Percentiles rank a stretch among this genome's conserved stretches.
These are phyloP conservation scores for Geococcyx californianus DNA, from an alignment of 2,113 vertebrate genomes.

Conservation along the genomic window DNA sequence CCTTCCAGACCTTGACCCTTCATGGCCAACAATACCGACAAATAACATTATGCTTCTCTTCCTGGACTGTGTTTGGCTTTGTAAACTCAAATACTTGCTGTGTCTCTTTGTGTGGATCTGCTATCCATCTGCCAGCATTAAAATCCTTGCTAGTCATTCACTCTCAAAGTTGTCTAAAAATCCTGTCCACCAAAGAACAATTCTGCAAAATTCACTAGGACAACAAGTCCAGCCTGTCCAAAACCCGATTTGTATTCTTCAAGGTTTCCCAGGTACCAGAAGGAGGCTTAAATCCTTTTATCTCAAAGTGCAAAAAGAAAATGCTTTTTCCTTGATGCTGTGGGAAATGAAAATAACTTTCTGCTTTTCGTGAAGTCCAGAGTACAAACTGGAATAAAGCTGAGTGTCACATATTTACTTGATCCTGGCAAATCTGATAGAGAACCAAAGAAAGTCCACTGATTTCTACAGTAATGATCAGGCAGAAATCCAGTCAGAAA, in stretches of 20 bases:
- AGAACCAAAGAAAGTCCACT: neutral
- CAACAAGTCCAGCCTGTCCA: neutral
- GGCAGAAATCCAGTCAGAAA: neutral
- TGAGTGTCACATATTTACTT: neutral
- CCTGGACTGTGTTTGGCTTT: neutral
- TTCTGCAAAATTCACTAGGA: neutral
- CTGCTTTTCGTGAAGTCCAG: neutral
- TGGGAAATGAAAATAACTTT: neutral
- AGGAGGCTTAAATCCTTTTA: neutral
- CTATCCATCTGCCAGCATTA: neutral
- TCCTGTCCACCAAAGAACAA: neutral
- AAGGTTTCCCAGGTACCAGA: neutral
- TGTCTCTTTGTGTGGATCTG: neutral
- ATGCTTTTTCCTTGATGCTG: neutral
- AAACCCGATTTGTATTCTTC: neutral
- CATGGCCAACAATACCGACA: neutral
- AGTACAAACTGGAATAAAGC: neutral
- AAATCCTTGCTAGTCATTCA: neutral
- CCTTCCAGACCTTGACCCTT: neutral
- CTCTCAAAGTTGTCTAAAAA: neutral
- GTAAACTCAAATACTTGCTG: neutral
- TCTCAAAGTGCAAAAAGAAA: neutral
- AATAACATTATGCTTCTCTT: neutral
- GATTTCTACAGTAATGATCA: neutral
- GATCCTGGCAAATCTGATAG: neutral